A percentile compares a stretch with the other conserved stretches of the same genome.
phyloP scores from a whole-genome alignment of 2,797 vertebrate genomes.

The Macroramphosus scolopax region DNA sequence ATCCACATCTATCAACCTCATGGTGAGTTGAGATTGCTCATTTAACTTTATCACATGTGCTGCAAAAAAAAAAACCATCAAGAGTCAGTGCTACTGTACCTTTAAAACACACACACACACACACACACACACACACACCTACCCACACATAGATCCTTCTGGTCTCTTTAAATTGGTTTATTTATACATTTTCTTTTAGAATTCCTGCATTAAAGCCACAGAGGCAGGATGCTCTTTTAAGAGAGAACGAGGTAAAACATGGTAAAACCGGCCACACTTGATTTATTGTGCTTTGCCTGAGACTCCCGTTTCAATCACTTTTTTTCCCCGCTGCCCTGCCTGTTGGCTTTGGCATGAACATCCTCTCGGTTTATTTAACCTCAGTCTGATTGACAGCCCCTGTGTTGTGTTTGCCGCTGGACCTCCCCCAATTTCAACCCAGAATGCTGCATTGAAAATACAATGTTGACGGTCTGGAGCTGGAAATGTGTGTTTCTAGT shows the following conservation, averaged over 20 bases:
- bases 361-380: constrained; percentile 51
- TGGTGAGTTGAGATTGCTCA: constrained; percentile 15
- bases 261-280: constrained; percentile 38
- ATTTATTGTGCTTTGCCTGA: constrained; percentile 52
- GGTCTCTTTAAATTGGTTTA: too few relatives aligned
- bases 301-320: constrained; percentile 15
- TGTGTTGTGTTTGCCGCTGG: constrained; percentile 59
- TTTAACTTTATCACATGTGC: constrained; percentile 12
- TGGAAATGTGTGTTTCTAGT: constrained; percentile 43
- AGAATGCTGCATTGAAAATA: constrained; percentile 43
- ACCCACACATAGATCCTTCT: too few relatives aligned
- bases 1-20: constrained; percentile 29
- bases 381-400: constrained; percentile 56
- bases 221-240: constrained; percentile 18
- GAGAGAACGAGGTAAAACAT: constrained; percentile 18
- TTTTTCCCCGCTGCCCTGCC: constrained; percentile 23
- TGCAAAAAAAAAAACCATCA: constrained; percentile 12
- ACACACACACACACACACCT: too few relatives aligned
- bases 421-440: constrained; percentile 27
- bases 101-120: constrained; percentile 15
- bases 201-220: constrained; percentile 20
- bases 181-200: constrained; percentile 23
- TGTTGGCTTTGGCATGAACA: constrained; percentile 66
- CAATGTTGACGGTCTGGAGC: constrained; percentile 9
- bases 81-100: constrained; percentile 2